phyloP scores from a whole-genome alignment of 2,797 vertebrate species.

The Orestias chungarensis region DNA sequence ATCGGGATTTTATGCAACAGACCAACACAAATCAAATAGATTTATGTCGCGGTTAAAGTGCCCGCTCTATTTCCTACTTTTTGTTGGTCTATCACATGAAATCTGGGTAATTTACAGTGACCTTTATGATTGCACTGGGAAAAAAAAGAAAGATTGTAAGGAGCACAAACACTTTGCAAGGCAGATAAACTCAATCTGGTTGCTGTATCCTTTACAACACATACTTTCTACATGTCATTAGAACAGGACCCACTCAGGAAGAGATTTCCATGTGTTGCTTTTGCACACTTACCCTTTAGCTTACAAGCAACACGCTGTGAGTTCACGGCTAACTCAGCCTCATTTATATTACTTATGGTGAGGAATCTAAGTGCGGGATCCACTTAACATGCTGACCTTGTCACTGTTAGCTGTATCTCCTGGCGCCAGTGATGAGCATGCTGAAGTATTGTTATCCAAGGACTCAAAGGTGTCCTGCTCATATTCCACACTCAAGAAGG shows the following conservation, averaged over 20 bases:
- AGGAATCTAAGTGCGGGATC: conserved; percentile 66
- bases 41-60: background rate
- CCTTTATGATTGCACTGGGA: background rate
- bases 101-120: background rate
- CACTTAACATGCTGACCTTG: conserved; percentile 91
- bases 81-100: background rate
- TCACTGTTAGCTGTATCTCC: conserved; percentile 73
- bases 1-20: background rate
- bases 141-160: background rate
- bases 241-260: conserved; percentile 56
- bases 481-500: conserved; percentile 50
- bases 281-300: conserved; percentile 76
- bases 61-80: background rate
- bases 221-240: conserved; percentile 21
- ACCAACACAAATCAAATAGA: background rate
- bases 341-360: conserved; percentile 83
- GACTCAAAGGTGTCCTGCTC: conserved; percentile 43
- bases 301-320: conserved; percentile 73
- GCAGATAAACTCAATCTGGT: background rate
- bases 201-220: conserved; percentile 50
- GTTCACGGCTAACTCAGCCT: conserved; percentile 77
- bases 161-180: background rate
- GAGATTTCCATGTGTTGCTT: conserved; percentile 66
- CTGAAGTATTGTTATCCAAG: conserved; percentile 58
- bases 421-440: conserved; percentile 49